Evolutionary conservation across 2,888 invertebrate genomes (phyloP).

Genomic region (Cetonia aurata): DNA sequence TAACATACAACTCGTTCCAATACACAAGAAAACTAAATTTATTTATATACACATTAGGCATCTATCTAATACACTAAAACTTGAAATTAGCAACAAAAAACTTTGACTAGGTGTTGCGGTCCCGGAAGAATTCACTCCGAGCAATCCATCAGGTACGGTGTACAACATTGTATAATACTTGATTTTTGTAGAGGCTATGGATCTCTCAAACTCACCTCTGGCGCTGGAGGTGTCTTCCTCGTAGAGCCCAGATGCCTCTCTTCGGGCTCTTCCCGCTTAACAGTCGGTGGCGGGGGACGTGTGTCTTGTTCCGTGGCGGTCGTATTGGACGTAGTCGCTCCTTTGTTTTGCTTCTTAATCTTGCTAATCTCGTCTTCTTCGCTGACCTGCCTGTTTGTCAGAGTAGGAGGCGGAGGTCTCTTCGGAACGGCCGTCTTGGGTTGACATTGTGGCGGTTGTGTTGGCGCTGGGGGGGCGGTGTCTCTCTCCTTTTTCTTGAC

Average conservation of each 20-base stretch:
- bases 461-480: slow-evolving; percentile 69
- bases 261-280: slow-evolving; percentile 64
- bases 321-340: slow-evolving; percentile 71
- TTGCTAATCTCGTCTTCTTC: slow-evolving; percentile 92
- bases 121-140: no score
- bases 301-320: slow-evolving; percentile 62
- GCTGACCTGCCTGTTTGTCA: slow-evolving; percentile 83
- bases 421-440: slow-evolving; percentile 68
- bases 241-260: slow-evolving; percentile 67
- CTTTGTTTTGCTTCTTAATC: slow-evolving; percentile 89
- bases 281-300: slow-evolving; percentile 53
- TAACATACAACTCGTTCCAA: no score
- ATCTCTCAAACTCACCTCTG: slow-evolving; percentile 81
- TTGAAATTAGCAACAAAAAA: no score
- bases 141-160: no score
- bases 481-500: slow-evolving; percentile 84
- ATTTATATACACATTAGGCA: no score
- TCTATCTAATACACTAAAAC: no score
- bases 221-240: slow-evolving; percentile 76
- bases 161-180: no score
- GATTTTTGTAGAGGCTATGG: slow-evolving; percentile 58
- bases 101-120: no score
- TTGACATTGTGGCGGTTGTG: slow-evolving; percentile 59
- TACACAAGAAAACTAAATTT: no score
- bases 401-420: slow-evolving; percentile 68